phyloP scores from a whole-genome alignment of 2,113 vertebrate species.

The Cheirogaleus medius region DNA sequence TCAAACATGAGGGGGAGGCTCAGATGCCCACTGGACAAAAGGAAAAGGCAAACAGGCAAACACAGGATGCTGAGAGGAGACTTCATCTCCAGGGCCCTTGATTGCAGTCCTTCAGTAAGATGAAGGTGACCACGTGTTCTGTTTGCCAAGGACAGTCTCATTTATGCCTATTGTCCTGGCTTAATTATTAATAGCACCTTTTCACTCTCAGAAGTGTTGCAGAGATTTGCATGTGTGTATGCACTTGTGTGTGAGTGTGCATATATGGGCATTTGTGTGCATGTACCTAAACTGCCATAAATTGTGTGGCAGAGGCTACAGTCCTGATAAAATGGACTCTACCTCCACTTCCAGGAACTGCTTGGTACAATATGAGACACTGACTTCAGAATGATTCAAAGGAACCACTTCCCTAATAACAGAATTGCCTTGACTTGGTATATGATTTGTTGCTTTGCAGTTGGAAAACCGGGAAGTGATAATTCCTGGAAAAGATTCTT shows the following conservation, averaged over 20 bases:
- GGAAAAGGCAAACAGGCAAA: neutral
- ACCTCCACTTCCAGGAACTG: neutral
- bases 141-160: neutral
- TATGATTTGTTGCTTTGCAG: constrained; percentile 44
- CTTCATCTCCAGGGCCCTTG: neutral
- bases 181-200: neutral
- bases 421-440: constrained; percentile 27
- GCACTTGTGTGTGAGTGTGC: neutral
- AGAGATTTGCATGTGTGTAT: neutral
- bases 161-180: neutral
- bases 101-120: neutral
- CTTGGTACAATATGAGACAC: neutral
- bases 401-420: constrained; percentile 15
- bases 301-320: neutral
- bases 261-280: neutral
- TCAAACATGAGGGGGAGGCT: neutral
- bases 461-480: constrained; percentile 56
- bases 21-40: neutral
- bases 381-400: neutral
- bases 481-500: constrained; percentile 60
- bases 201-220: neutral
- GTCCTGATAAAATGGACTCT: neutral
- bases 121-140: neutral
- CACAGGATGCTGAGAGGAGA: neutral
- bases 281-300: neutral